Evolutionary conservation across 2,888 invertebrate genomes (phyloP), one percentile per base, ranked within the genome.

Genomic region (Onthophagus sagittarius): DNA sequence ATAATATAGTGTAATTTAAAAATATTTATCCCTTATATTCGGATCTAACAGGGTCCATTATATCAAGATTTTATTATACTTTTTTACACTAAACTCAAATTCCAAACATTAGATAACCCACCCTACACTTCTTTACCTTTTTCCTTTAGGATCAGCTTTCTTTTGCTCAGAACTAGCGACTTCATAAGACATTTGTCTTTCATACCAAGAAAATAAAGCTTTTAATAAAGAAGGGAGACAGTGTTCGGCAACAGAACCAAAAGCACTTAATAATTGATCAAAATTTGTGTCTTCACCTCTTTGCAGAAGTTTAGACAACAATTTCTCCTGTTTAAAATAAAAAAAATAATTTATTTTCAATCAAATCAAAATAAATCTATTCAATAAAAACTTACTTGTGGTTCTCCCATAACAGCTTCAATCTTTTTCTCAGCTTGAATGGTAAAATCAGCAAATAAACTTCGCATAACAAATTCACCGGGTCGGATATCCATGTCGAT

Each of bases 391-490:
- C 83, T 84, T 86, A 94, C 95, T 85, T 94, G 87, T 75, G 94
- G 92, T 85, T 99, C 99, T 72, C 94, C 90, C 91, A 98, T 94
- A 0, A 99, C 97, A 72, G 92, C 90, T 83, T 98, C 97, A 86
- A 99, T 97, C 86, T 99, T 99, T 83, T 94, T 93, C 82, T 98
- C 98, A 0, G 97, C 97, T 81, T 97, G 93, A 0, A 93, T 88
- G 0, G 98, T 97, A 82, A 99, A 98, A 85, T 99, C 98, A 0
- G 96, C 92, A 83, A 99, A 98, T 0, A 99, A 88, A 65, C 96
- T 94, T 75, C 97, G 90, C 93, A 99, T 97, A 0, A 99, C 97
- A 86, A 94, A 98, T 86, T 99, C 98, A 9, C 99, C 99, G 0
- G 97, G 96, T 74, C 95, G 89, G 13, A 93, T 86, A 80, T 92